Evolutionary conservation across 2,113 vertebrate genomes (phyloP).

Genomic region (Rhea americana): DNA sequence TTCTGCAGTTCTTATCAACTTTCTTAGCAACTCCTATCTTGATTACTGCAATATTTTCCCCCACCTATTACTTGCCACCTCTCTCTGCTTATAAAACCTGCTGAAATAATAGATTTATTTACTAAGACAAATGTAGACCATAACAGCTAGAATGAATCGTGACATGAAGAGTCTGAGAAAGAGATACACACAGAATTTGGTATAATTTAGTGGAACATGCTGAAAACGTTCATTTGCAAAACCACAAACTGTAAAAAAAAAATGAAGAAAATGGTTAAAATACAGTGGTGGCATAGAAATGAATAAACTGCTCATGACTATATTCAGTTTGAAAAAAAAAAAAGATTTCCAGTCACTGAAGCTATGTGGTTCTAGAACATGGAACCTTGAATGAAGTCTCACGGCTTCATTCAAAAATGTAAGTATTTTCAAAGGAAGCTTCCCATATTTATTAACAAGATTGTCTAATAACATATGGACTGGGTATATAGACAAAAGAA

Average conservation of each 20-base stretch:
- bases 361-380: neutral
- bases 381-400: neutral
- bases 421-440: constrained; percentile 9
- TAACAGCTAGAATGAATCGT: neutral
- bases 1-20: neutral
- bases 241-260: neutral
- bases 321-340: neutral
- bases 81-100: neutral
- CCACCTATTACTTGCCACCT: neutral
- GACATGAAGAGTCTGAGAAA: neutral
- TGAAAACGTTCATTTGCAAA: neutral
- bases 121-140: neutral
- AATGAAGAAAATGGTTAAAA: neutral
- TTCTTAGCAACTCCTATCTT: neutral
- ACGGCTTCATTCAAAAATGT: neutral
- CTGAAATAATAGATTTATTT: neutral
- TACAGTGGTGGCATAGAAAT: neutral
- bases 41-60: neutral
- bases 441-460: constrained; percentile 4
- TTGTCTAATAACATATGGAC: neutral
- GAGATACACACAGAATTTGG: neutral
- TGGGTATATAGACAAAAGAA: neutral
- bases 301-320: neutral
- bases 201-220: neutral
- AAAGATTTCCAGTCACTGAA: neutral